Base-by-base conservation (phyloP, 2,888 invertebrate species). In the Drosophila robusta region DNA sequence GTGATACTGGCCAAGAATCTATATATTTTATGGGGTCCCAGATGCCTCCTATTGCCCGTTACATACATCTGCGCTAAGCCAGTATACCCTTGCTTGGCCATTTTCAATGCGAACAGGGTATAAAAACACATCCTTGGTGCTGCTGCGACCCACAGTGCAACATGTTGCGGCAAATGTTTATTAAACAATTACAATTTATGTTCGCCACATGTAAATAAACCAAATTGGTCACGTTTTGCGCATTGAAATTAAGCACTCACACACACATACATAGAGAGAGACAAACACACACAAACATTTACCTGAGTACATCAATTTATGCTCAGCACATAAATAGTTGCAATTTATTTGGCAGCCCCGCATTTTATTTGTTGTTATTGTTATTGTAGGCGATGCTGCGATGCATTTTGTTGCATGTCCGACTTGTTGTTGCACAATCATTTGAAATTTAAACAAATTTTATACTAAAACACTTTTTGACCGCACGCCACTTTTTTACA, bases 221-320 rank as follows among this genome's bases (percentile, higher is more conserved):
- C 91, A 91, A 91, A 91, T 91, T 91, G 91, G 91, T 91, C 91
- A 91, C 91, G 91, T 91, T 91, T 91, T 90, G 84, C 76, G 87
- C 90, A 90, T 91, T 91, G 74, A 68, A 84, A 70, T 74, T 70
- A 66, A 74, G 64, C 62, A 39, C 71, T 52, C 16, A 26, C 34
- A 60, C 18, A 62, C 42, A 50, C 62, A 65, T 62, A 62, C 46
- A 54, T 66, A 18, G 1, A 18, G 1, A 18, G 18, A 18, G 18
- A 70, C 41, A 55, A 56, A 65, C 51, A 70, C 50, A 64, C 50
- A 74, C 60, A 65, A 44, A 57, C 61, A 65, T 41, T 62, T 39
- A 47, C 34, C n/a, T 44, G 36, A 47, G 64, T 51, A 60, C 74
- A 74, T 74, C 74, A 62, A 76, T 75, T 75, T 68, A 76, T 72